Evolutionary conservation across 2,113 vertebrate genomes (phyloP).

Genomic region (Gymnarchus niloticus): DNA sequence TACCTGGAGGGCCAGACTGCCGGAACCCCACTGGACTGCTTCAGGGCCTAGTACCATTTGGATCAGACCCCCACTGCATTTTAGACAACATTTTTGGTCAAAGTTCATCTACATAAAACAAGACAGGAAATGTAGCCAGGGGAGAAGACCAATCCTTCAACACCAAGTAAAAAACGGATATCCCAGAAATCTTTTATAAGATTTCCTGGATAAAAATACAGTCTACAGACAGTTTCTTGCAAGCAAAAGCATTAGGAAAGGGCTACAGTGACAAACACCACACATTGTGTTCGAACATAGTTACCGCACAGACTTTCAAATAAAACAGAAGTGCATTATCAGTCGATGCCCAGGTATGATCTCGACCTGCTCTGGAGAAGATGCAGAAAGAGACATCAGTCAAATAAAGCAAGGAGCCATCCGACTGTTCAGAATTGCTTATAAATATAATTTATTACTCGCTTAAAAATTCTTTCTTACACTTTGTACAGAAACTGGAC

Average conservation of each 20-base stretch:
- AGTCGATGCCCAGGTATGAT: background rate
- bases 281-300: background rate
- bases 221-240: background rate
- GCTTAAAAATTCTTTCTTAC: conserved; percentile 98
- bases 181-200: background rate
- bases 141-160: background rate
- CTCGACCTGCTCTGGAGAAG: background rate
- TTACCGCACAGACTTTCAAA: background rate
- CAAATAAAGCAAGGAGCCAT: conserved; percentile 4
- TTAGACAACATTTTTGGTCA: background rate
- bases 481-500: conserved; percentile 84
- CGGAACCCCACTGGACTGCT: no score
- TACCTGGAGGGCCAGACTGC: background rate
- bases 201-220: background rate
- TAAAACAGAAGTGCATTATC: background rate
- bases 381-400: background rate
- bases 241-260: no score
- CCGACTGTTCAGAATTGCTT: conserved; percentile 70
- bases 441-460: conserved; percentile 99
- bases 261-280: background rate
- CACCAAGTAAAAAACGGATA: background rate
- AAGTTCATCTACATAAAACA: background rate
- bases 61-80: background rate
- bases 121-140: background rate
- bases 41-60: background rate